phyloP scores from a whole-genome alignment of 2,888 invertebrate species.

The Dioctria rufipes region DNA sequence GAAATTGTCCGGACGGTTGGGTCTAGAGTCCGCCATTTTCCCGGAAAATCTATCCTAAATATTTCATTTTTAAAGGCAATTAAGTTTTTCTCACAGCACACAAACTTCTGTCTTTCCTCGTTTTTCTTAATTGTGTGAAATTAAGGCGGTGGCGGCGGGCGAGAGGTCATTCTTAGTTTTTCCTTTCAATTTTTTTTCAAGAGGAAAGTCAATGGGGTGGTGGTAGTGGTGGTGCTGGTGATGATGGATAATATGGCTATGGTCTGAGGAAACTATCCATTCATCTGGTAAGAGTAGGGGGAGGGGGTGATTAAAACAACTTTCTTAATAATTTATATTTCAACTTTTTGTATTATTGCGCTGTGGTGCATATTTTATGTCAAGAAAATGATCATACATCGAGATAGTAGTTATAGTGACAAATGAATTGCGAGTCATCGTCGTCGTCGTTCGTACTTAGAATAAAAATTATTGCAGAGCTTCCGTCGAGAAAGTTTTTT shows the following conservation, averaged over 20 bases:
- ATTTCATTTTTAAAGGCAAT: conserved; percentile 36
- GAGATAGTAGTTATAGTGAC: neutral
- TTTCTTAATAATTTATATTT: conserved; percentile 26
- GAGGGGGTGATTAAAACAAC: neutral
- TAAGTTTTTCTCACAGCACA: neutral
- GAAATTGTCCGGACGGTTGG: too few relatives aligned
- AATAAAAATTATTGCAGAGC: too few relatives aligned
- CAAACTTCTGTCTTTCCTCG: neutral
- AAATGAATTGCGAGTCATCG: neutral
- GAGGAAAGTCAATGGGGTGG: neutral
- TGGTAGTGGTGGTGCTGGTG: too few relatives aligned
- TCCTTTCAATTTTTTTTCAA: neutral
- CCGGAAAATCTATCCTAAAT: conserved; percentile 1
- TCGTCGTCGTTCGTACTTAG: too few relatives aligned
- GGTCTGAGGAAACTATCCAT: neutral
- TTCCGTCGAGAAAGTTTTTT: too few relatives aligned
- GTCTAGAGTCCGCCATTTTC: neutral
- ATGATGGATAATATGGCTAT: neutral
- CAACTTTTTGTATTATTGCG: neutral
- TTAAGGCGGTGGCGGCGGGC: neutral
- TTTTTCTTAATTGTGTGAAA: conserved; percentile 15
- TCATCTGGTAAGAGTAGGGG: neutral
- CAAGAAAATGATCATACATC: conserved; percentile 7
- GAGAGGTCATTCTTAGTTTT: conserved; percentile 3
- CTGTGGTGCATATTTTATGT: conserved; percentile 7